Base-by-base conservation (phyloP, 1,140 invertebrate species). In the Listronotus bonariensis region DNA sequence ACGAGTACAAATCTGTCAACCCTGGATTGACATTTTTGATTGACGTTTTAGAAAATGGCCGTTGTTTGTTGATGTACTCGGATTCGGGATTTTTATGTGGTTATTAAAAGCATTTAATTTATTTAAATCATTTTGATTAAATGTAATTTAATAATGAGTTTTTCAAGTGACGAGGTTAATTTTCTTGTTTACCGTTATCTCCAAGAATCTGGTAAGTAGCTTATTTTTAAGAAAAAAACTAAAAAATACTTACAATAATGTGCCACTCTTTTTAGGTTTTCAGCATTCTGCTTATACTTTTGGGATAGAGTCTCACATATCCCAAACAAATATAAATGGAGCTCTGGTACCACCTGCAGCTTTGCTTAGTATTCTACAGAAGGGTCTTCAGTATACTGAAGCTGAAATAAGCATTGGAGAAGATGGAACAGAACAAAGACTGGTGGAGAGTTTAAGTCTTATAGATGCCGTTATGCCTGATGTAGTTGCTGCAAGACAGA, bases 111-210 rank as follows among this genome's bases (percentile, higher is more conserved):
- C 3, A 26, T 26, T 36, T 36, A 34, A 34, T 36, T 36, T 36
- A 10, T 12, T n/a, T 26, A 43, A 18, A 17, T n/a, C 9, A 49
- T 62, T 34, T 61, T 1, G 45, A 52, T 41, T 54, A 54, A 54
- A 54, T 48, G 34, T 6, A 38, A 15, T 64, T 26, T 34, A 42
- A 83, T 73, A 79, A 97, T 98, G 96, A 98, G 95, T 88, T 98
- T 98, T 81, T 96, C 94, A 71, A 98, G 95, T 80, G 97, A 99
- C 82, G 97, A 99, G 88, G 96, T 99, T 0, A 99, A 99, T 82
- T 99, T 97, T 82, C 84, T 99, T 66, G 96, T 99, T 56, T 99
- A 99, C 79, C 86, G 97, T 76, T 99, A 99, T 80, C 85, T 99
- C 38, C 96, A 99, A 81, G 97, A 99, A 83, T 98, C 96, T 73